Evolutionary conservation across 2,888 invertebrate species (phyloP).

Genomic region (Graphium colonna): DNA sequence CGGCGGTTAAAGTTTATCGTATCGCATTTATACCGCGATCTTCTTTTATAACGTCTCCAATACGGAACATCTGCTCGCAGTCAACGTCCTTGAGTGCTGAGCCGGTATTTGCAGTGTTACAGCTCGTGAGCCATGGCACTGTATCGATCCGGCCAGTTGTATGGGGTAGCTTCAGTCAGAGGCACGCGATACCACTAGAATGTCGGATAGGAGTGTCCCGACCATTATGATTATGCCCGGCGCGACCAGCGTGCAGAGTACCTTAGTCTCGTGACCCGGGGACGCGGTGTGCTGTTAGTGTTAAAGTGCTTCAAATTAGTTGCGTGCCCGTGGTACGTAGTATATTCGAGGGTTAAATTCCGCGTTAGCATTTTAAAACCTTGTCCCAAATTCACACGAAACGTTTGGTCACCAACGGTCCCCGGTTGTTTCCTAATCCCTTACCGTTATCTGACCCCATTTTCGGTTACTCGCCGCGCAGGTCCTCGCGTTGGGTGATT

Average conservation of each 20-base stretch:
- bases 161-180: conserved; percentile 41
- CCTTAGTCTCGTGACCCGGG: conserved; percentile 16
- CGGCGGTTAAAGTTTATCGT: background rate
- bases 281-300: background rate
- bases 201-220: conserved; percentile 38
- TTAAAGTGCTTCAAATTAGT: background rate
- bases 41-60: background rate
- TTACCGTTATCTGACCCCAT: conserved; percentile 4
- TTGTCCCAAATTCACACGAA: conserved; percentile 3
- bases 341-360: background rate
- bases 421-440: background rate
- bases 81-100: conserved; percentile 34
- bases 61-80: conserved; percentile 28
- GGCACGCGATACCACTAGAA: conserved; percentile 59
- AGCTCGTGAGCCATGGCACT: conserved; percentile 28
- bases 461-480: background rate
- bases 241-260: conserved; percentile 22
- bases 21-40: background rate
- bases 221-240: background rate
- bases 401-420: background rate
- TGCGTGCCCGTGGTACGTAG: conserved; percentile 13
- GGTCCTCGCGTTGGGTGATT: background rate
- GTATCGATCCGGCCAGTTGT: conserved; percentile 39
- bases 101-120: conserved; percentile 36
- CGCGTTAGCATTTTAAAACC: background rate